Percentiles rank a stretch among this genome's conserved stretches.
Conservation (phyloP, 2,888 invertebrate genomes). For the Agrochola circellaris region DNA sequence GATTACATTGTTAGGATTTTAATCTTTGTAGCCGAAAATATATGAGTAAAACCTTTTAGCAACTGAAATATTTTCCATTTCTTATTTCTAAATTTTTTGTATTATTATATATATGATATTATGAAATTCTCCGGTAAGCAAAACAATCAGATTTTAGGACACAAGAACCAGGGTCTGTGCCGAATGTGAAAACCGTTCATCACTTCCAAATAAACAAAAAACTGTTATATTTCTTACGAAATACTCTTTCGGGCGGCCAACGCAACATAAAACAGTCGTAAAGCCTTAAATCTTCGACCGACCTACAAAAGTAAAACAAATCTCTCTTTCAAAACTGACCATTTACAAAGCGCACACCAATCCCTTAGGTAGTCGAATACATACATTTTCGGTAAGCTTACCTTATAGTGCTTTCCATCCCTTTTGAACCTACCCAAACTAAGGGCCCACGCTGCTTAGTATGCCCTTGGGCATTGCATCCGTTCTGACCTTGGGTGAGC, state of each 20-base stretch:
- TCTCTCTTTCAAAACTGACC: constrained; percentile 33
- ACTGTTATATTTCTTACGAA: constrained; percentile 1
- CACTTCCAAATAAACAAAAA: not conserved
- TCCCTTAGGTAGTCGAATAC: constrained; percentile 40
- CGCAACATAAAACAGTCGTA: not conserved
- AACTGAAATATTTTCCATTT: not conserved
- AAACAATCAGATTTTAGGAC: not conserved
- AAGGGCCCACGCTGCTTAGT: constrained; percentile 39
- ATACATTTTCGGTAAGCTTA: constrained; percentile 36
- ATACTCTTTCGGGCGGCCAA: not conserved
- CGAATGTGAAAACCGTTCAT: not conserved
- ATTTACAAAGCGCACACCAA: constrained; percentile 25
- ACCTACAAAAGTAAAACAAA: constrained; percentile 20
- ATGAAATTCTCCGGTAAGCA: no score
- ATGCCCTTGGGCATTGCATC: constrained; percentile 48
- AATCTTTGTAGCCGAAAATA: not conserved
- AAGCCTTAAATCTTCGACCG: not conserved
- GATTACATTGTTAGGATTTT: not conserved
- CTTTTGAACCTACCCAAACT: constrained; percentile 23
- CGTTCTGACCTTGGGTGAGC: constrained; percentile 1
- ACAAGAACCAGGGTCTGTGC: not conserved
- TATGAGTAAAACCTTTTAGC: not conserved
- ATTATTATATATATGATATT: no score
- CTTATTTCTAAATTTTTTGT: not conserved
- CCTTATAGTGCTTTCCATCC: constrained; percentile 24